Evolutionary conservation across 2,888 invertebrate genomes (phyloP), one percentile per base, ranked within the genome.

Genomic region (Harmothoe impar): DNA sequence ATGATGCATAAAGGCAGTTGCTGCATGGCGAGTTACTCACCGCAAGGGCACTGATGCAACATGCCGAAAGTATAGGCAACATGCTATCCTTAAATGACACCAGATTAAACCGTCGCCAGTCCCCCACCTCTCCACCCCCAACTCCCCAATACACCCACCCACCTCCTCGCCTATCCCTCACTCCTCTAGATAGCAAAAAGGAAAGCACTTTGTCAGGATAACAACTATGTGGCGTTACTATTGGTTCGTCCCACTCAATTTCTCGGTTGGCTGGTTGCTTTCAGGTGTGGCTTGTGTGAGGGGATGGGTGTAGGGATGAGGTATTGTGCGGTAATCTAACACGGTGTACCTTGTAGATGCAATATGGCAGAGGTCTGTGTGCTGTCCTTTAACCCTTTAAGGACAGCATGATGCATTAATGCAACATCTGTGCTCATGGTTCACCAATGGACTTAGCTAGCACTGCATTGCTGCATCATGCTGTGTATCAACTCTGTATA

Each of bases 201-300:
- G 5, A 72, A 25, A 15, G 15, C 84, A 84, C 51, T 51, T 84
- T 84, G 84, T 84, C 84, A 84, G n/a, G 10, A 20, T 84, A 84
- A 33, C 84, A 43, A 84, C 84, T 25, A 43, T 84, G 15, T 31
- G 33, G 23, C 23, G n/a, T 84, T 17, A 23, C 23, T 25, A 35
- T 20, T 10, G 12, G 51, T 20, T 35, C 33, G 25, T 23, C 84
- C 84, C 51, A 84, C 5, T 43, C 84, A 84, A 84, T 51, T 84
- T 84, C 35, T 25, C 51, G 84, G 25, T n/a, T 84, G 35, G 29
- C 84, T 84, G 84, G 15, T 17, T 78, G n/a, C 35, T 78, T 78
- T 78, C 84, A 33, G 17, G 62, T 62, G n/a, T n/a, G n/a, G 23
- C 72, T 72, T 29, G 72, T 72, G 29, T 25, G 15, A 25, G 29